A percentile compares a stretch with the other conserved stretches of the same genome.
These are phyloP conservation scores for Neodon shergylaensis DNA, from an alignment of 2,113 vertebrate species.

Conservation along the genomic window DNA sequence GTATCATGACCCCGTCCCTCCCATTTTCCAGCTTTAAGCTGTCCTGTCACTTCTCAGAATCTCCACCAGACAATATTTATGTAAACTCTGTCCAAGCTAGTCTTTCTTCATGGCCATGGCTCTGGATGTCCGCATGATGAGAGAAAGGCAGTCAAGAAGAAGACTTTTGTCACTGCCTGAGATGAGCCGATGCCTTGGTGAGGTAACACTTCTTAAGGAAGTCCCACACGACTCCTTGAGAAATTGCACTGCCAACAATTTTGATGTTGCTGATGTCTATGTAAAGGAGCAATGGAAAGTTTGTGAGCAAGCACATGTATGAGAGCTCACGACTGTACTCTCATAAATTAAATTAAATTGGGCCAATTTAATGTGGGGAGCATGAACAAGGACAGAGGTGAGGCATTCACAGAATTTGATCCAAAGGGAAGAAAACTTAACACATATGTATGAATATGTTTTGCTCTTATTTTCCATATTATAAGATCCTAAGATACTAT, in stretches of 20 bases:
- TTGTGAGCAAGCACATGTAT: background rate
- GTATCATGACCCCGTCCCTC: background rate
- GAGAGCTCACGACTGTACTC: background rate
- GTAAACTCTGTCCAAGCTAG: constrained; percentile 48
- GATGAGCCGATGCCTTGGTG: background rate
- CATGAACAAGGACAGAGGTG: background rate
- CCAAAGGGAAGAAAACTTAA: background rate
- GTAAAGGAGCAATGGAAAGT: background rate
- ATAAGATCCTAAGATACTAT: background rate
- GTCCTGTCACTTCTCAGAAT: constrained; percentile 51
- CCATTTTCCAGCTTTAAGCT: constrained; percentile 27
- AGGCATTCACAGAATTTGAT: background rate
- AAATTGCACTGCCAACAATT: background rate
- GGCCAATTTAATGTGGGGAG: background rate
- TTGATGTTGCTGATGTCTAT: background rate
- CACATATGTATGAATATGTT: background rate
- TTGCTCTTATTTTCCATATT: background rate
- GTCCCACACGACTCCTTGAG: background rate
- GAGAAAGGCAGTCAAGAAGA: background rate
- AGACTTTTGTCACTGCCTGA: background rate
- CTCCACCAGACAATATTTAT: constrained; percentile 28
- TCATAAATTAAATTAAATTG: too few species aligned
- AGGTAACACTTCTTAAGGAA: background rate
- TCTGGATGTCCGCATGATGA: background rate
- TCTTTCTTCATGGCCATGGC: background rate